Conservation (phyloP, 2,113 vertebrate species). For the Thalassarche chlororhynchos region DNA sequence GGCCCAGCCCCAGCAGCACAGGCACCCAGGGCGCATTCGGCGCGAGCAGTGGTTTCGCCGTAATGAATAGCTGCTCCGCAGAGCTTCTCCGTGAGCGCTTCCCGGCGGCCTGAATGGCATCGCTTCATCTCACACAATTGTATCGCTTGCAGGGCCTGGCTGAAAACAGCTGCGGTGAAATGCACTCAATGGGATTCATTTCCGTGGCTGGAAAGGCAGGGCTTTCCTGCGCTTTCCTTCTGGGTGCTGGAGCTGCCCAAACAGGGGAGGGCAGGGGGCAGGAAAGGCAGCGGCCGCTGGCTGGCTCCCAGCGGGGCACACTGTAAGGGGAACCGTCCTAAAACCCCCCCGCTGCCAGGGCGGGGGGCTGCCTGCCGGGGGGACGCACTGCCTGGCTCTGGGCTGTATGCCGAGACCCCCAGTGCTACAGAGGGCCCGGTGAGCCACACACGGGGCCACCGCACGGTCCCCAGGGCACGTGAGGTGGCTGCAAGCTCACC, state of each 20-base stretch:
- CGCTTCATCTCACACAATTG: background rate
- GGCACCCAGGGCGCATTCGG: fast-evolving
- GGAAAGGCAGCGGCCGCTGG: background rate
- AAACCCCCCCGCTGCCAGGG: background rate
- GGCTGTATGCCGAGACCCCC: background rate
- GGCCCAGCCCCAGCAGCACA: background rate
- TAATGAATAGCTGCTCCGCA: background rate
- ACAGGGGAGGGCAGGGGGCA: background rate
- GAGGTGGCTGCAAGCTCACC: background rate
- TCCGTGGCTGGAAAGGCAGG: background rate
- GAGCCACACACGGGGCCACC: background rate
- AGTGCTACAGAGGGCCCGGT: fast-evolving
- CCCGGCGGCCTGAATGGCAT: background rate
- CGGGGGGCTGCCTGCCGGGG: background rate
- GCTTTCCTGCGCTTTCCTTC: background rate
- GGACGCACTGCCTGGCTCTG: fast-evolving
- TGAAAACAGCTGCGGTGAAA: background rate
- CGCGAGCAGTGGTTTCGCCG: fast-evolving
- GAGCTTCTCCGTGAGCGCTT: background rate
- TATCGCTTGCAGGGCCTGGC: background rate
- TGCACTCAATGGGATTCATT: background rate
- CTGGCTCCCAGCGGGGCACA: background rate
- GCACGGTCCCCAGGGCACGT: fast-evolving
- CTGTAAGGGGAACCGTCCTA: background rate
- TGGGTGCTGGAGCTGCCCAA: background rate